Conservation (phyloP, 2,113 vertebrate genomes). For the Hyperoodon ampullatus region DNA sequence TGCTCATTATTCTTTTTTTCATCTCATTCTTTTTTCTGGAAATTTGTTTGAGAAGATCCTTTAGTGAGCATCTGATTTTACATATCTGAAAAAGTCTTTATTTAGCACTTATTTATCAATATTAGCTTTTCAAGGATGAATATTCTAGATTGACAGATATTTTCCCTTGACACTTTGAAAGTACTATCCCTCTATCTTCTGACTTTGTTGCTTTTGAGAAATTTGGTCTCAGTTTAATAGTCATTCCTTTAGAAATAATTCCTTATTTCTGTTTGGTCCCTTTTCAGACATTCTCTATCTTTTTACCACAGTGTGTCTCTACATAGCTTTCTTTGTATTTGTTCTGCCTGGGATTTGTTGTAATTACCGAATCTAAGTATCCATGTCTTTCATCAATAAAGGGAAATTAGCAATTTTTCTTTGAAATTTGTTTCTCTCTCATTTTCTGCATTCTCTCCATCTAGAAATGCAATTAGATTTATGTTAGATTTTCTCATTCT, state of each 20-base stretch:
- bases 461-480: conserved; percentile 4
- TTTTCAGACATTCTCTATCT: not conserved
- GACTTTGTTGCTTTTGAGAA: not conserved
- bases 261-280: not conserved
- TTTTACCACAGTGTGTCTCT: not conserved
- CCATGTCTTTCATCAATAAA: not conserved
- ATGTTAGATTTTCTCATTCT: not conserved
- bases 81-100: not conserved
- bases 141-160: not conserved
- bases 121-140: not conserved
- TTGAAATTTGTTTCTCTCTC: not conserved
- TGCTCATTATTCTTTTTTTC: not conserved
- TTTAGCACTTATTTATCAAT: conserved; percentile 3
- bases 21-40: not conserved
- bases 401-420: not conserved
- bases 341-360: not conserved
- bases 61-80: not conserved
- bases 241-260: not conserved
- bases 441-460: conserved; percentile 21
- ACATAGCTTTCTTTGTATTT: not conserved
- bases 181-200: not conserved
- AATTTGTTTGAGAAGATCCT: not conserved
- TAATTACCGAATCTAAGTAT: not conserved
- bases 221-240: not conserved
- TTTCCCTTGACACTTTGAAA: not conserved